phyloP scores from a whole-genome alignment of 2,113 vertebrate genomes.

The Cynopterus brachyotis region DNA sequence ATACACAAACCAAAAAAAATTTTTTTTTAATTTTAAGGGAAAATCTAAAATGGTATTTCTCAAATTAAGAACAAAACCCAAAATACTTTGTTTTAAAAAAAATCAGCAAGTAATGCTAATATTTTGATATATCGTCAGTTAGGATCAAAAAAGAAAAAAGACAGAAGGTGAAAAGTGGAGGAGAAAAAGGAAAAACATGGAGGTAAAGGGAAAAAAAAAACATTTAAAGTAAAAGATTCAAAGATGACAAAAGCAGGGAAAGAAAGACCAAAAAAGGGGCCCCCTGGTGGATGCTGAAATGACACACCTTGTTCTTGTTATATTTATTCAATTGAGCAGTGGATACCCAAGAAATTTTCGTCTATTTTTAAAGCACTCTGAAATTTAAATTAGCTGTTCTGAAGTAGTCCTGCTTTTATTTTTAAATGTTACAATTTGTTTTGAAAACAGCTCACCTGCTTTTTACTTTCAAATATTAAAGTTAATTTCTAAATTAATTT shows the following conservation, averaged over 20 bases:
- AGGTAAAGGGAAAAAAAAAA: not conserved
- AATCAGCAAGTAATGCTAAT: not conserved
- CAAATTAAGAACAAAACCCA: not conserved
- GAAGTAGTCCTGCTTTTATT: not conserved
- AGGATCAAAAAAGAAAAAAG: not conserved
- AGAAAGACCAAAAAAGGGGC: not conserved
- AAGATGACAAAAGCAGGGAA: not conserved
- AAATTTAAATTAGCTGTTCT: not conserved
- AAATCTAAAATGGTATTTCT: not conserved
- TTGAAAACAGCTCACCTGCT: not conserved
- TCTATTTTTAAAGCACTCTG: not conserved
- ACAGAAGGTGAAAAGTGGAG: not conserved
- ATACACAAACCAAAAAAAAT: not conserved
- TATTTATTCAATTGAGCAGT: accelerated
- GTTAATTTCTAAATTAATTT: not conserved
- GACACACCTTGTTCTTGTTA: accelerated
- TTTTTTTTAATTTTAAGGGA: not conserved
- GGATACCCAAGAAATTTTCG: not conserved
- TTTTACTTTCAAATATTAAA: not conserved
- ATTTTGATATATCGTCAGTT: not conserved
- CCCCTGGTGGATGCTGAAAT: accelerated
- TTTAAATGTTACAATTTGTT: not conserved
- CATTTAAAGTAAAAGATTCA: no score
- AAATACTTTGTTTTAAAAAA: not conserved
- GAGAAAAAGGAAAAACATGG: not conserved